Conservation (phyloP, 2,888 invertebrate genomes). For the Cantharis nigra region DNA sequence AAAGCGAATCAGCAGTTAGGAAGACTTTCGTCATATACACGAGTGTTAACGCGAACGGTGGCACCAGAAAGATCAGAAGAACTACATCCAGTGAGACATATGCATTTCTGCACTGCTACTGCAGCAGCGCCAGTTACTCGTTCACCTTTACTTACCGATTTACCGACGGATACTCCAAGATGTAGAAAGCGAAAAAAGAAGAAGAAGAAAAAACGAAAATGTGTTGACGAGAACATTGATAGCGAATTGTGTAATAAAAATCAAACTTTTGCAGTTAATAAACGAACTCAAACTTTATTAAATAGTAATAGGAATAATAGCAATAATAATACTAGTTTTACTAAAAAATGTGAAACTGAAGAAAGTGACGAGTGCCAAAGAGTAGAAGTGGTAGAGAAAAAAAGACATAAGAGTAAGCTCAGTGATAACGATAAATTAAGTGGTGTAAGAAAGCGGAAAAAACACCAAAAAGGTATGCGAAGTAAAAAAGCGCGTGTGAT, state of each 20-base stretch:
- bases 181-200: slow-evolving; percentile 59
- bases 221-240: slow-evolving; percentile 44
- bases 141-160: slow-evolving; percentile 29
- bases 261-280: slow-evolving; percentile 45
- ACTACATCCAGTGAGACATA: slow-evolving; percentile 56
- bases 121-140: slow-evolving; percentile 7
- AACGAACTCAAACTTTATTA: slow-evolving; percentile 33
- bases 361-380: slow-evolving; percentile 54
- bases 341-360: slow-evolving; percentile 39
- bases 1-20: slow-evolving; percentile 69
- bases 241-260: slow-evolving; percentile 56
- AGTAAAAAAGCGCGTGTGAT: slow-evolving; percentile 54
- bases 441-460: slow-evolving; percentile 59
- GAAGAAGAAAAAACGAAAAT: slow-evolving; percentile 58
- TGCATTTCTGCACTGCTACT: slow-evolving; percentile 41
- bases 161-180: slow-evolving; percentile 53
- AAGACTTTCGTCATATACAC: slow-evolving; percentile 74
- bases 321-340: slow-evolving; percentile 27
- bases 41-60: slow-evolving; percentile 68
- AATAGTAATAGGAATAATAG: slow-evolving; percentile 26
- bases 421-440: slow-evolving; percentile 56
- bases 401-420: slow-evolving; percentile 56
- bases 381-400: slow-evolving; percentile 47
- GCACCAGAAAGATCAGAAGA: slow-evolving; percentile 59
- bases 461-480: slow-evolving; percentile 55